Evolutionary conservation across 2,888 invertebrate genomes (phyloP).

Genomic region (Eueremaeus valkanovi): DNA sequence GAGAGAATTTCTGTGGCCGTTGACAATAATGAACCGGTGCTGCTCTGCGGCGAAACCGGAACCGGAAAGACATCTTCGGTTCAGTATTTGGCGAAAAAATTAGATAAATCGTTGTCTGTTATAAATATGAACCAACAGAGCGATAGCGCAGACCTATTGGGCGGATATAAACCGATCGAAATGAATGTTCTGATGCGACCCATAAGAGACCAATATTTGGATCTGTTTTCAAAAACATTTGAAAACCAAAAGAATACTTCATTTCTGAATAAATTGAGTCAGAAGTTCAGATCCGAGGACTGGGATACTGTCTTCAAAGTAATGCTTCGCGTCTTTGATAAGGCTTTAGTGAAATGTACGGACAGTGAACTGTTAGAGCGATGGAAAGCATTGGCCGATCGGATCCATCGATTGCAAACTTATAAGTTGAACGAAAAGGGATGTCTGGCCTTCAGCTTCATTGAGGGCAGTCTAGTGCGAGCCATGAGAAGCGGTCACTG

Average conservation of each 20-base stretch:
- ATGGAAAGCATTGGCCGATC: conserved; percentile 30
- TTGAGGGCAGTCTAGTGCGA: conserved; percentile 73
- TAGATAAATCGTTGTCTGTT: conserved; percentile 71
- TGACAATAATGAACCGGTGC: conserved; percentile 75
- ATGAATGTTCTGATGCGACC: conserved; percentile 76
- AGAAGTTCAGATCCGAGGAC: not conserved
- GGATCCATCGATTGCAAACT: not conserved
- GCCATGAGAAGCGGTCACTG: conserved; percentile 85
- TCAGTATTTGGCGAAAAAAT: conserved; percentile 79
- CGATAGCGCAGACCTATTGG: conserved; percentile 91
- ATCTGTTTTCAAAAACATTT: conserved; percentile 68
- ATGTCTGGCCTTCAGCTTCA: conserved; percentile 42
- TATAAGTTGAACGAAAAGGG: conserved; percentile 22
- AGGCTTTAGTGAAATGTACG: conserved; percentile 28
- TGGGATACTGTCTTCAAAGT: conserved; percentile 38
- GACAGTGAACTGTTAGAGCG: not conserved
- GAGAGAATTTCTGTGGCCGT: conserved; percentile 85
- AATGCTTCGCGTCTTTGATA: conserved; percentile 27
- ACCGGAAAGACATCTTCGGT: conserved; percentile 95
- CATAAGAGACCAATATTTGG: conserved; percentile 74
- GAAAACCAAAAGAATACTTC: conserved; percentile 74
- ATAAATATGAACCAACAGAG: conserved; percentile 99
- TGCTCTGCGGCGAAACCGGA: conserved; percentile 96
- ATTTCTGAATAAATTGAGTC: conserved; percentile 65
- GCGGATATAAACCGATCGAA: conserved; percentile 94